These are phyloP conservation scores for Mythimna lalbum DNA, from an alignment of 2,888 invertebrate species.

Conservation along the genomic window DNA sequence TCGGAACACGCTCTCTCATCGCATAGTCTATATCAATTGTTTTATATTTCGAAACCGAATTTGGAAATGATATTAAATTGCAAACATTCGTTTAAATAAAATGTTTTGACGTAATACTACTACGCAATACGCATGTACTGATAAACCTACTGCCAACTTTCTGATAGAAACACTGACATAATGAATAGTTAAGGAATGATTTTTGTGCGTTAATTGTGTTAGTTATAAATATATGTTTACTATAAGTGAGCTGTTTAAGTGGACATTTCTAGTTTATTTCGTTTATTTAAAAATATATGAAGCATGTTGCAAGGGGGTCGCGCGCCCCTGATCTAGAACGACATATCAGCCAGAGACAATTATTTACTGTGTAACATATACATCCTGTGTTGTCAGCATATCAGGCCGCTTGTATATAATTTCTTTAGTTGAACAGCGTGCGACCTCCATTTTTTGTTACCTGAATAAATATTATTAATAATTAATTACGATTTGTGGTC, in stretches of 20 bases:
- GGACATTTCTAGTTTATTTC: conserved; percentile 87
- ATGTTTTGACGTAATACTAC: conserved; percentile 68
- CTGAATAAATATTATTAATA: conserved; percentile 89
- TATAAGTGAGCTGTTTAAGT: conserved; percentile 85
- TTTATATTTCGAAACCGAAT: conserved; percentile 79
- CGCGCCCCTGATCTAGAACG: conserved; percentile 68
- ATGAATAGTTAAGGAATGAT: conserved; percentile 81
- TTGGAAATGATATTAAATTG: conserved; percentile 84
- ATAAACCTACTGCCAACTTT: conserved; percentile 87
- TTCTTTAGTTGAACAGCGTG: conserved; percentile 73
- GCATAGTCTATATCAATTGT: conserved; percentile 68
- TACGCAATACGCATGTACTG: conserved; percentile 78
- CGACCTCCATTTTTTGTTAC: conserved; percentile 88
- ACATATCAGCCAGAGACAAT: conserved; percentile 80
- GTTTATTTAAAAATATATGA: conserved; percentile 85
- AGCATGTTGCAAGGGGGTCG: conserved; percentile 82
- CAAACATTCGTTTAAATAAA: conserved; percentile 76
- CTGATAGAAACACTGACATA: conserved; percentile 79
- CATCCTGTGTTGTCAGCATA: conserved; percentile 77
- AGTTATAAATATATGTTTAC: conserved; percentile 86
- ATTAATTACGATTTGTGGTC: conserved; percentile 90
- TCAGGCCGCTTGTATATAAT: conserved; percentile 71
- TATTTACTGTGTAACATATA: conserved; percentile 66
- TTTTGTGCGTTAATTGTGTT: conserved; percentile 87
- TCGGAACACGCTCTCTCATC: conserved; percentile 62